Evolutionary conservation across 2,888 invertebrate genomes (phyloP).

Genomic region (Erebia epiphron): DNA sequence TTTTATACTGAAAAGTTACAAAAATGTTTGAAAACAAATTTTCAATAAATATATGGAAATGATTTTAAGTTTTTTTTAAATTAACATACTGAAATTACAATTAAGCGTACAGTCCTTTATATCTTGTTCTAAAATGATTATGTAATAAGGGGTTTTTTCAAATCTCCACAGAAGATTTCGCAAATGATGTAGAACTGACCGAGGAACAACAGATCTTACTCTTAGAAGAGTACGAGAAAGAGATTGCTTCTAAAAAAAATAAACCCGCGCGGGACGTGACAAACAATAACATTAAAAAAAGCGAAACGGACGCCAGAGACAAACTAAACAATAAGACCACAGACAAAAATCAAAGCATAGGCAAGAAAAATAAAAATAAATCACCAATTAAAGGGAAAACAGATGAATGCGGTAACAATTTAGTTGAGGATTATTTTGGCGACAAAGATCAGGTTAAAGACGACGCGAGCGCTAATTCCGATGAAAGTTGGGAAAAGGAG

Average conservation of each 20-base stretch:
- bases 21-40: neutral
- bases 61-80: neutral
- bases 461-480: slow-evolving; percentile 78
- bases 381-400: slow-evolving; percentile 65
- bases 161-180: slow-evolving; percentile 82
- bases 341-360: slow-evolving; percentile 52
- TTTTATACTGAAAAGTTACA: slow-evolving; percentile 1
- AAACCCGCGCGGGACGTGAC: slow-evolving; percentile 55
- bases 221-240: slow-evolving; percentile 86
- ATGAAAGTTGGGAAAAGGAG: slow-evolving; percentile 85
- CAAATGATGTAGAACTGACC: slow-evolving; percentile 85
- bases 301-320: slow-evolving; percentile 58
- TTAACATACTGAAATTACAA: neutral
- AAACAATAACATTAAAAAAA: slow-evolving; percentile 48
- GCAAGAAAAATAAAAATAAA: slow-evolving; percentile 51
- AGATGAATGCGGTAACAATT: slow-evolving; percentile 72
- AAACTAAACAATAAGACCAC: slow-evolving; percentile 50
- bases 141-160: slow-evolving; percentile 11
- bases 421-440: slow-evolving; percentile 81
- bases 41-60: neutral
- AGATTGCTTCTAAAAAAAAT: slow-evolving; percentile 77
- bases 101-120: neutral
- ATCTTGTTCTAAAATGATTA: neutral
- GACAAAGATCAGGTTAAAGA: slow-evolving; percentile 70
- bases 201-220: slow-evolving; percentile 88